Evolutionary conservation across 2,888 invertebrate species (phyloP).

Genomic region (Neria commutata): DNA sequence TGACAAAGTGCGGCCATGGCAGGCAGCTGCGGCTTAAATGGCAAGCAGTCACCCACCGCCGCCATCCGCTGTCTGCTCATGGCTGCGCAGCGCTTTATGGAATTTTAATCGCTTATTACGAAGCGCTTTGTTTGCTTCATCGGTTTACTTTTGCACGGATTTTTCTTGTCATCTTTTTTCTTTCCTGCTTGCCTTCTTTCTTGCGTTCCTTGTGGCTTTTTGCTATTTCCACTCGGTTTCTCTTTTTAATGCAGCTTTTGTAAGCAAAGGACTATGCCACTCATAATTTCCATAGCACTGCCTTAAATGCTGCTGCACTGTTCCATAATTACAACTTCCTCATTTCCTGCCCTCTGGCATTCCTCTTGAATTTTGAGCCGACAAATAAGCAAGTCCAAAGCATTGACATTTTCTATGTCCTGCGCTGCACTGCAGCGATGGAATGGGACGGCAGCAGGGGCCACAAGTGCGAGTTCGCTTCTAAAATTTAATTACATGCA

Average conservation of each 20-base stretch:
- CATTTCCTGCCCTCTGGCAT: too few relatives aligned
- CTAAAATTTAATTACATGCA: conserved; percentile 56
- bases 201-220: neutral
- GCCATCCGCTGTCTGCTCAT: conserved; percentile 19
- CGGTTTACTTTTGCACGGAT: conserved; percentile 33
- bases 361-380: too few relatives aligned
- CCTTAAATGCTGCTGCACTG: too few relatives aligned
- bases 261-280: too few relatives aligned
- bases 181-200: neutral
- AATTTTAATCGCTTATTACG: conserved; percentile 39
- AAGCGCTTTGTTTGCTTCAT: conserved; percentile 37
- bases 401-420: too few relatives aligned
- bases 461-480: conserved; percentile 49
- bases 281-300: too few relatives aligned
- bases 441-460: too few relatives aligned
- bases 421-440: too few relatives aligned
- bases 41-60: neutral
- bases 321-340: too few relatives aligned
- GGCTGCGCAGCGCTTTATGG: conserved; percentile 23
- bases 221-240: neutral
- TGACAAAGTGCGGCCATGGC: neutral
- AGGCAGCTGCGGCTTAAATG: conserved; percentile 7
- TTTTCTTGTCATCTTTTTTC: conserved; percentile 4
- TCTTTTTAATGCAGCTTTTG: neutral
- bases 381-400: too few relatives aligned